Base-by-base conservation (phyloP, 2,888 invertebrate species). In the Pteria penguin region DNA sequence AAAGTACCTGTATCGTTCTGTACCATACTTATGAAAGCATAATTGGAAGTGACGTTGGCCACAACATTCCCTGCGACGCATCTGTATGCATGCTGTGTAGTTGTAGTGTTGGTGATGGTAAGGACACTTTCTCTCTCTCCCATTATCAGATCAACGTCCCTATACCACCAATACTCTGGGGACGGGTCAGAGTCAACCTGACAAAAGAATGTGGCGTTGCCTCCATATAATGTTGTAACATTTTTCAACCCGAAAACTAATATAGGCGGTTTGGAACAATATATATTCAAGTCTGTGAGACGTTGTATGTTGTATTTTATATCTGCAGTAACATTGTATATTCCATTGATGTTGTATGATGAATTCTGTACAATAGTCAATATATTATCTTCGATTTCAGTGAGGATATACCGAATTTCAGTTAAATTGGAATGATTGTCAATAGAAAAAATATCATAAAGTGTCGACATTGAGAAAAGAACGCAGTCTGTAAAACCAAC, bases 51-150 rank as follows among this genome's bases (percentile, higher is more conserved):
- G 27, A 78, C 22, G 33, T 80, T 80, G 4, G 77, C 77, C 14
- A 80, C 80, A 32, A 80, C 18, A 63, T 80, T 80, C 33, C 75
- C 80, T 0, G 80, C 80, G 14, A 69, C 55, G 63, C 80, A 80
- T 1, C 26, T 65, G 55, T 75, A 78, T 32, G 66, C 69, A 22
- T 26, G 65, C 45, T 72, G 75, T 18, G 62, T 54, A 18, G 27
- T 29, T 18, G 75, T 26, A 4, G 52, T 66, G 33, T 79, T 79
- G 4, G 2, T 22, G 22, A 81, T 72, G 0, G 22, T 36, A 3
- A 81, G 73, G 2, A 31, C 62, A 22, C 62, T 26, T 4, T 31
- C 24, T 2, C 26, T 31, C 32, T 66, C 58, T n/a, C 62, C 61
- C 2, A 32, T 11, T 2, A 82, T 14, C 11, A 61, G 24, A 1